phyloP scores from a whole-genome alignment of 1,140 invertebrate genomes.

The Ips typographus region DNA sequence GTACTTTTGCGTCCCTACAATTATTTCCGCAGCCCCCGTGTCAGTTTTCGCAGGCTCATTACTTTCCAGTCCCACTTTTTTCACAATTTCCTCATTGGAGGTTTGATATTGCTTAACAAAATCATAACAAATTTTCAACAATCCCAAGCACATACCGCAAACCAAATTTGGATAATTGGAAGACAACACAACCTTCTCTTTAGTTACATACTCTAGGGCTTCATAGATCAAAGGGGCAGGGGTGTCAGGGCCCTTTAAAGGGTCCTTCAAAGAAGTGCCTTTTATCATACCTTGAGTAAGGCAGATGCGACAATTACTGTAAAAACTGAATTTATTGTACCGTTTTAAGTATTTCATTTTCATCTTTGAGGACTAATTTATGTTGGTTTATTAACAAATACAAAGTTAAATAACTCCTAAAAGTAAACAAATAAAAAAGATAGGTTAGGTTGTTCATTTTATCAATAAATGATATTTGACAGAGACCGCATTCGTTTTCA shows the following conservation, averaged over 20 bases:
- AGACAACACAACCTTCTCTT: conserved; percentile 17
- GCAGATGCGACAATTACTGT: conserved; percentile 37
- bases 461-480: too few relatives aligned
- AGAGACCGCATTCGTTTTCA: too few relatives aligned
- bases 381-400: too few relatives aligned
- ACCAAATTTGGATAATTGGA: conserved; percentile 32
- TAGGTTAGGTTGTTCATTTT: too few relatives aligned
- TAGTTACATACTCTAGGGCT: conserved; percentile 23
- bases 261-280: conserved; percentile 3
- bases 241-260: conserved; percentile 1
- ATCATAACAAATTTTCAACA: conserved; percentile 37
- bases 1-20: conserved; percentile 28
- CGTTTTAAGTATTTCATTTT: conserved; percentile 7
- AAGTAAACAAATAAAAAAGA: too few relatives aligned
- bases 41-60: background rate
- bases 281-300: conserved; percentile 28
- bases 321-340: conserved; percentile 26
- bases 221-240: conserved; percentile 14
- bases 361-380: too few relatives aligned
- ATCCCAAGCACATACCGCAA: conserved; percentile 32
- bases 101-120: conserved; percentile 29
- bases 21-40: conserved; percentile 32
- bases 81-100: conserved; percentile 11
- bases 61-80: background rate
- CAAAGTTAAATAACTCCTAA: too few relatives aligned